A percentile compares a stretch with the other conserved stretches of the same genome.
Conservation (phyloP, 1,140 invertebrate species). For the Saccostrea cuccullata region DNA sequence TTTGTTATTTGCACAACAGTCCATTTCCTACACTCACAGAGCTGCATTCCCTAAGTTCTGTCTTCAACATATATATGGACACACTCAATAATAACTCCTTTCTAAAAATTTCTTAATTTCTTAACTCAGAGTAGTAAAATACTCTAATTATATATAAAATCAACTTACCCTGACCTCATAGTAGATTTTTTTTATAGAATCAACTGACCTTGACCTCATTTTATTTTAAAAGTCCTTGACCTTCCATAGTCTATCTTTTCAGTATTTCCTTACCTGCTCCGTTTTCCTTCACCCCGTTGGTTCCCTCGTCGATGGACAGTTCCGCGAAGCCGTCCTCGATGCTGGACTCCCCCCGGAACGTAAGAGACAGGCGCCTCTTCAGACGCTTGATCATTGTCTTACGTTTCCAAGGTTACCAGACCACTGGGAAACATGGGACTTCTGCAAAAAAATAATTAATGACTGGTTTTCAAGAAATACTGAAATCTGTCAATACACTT, state of each 20-base stretch:
- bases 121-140: no score
- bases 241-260: neutral
- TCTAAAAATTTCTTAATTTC: no score
- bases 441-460: neutral
- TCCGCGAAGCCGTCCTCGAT: constrained; percentile 80
- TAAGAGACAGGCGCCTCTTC: constrained; percentile 80
- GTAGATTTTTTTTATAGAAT: no score
- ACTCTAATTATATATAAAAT: no score
- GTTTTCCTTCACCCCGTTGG: constrained; percentile 75
- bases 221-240: neutral
- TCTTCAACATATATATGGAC: no score
- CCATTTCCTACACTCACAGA: no score
- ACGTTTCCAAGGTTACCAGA: constrained; percentile 30
- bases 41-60: no score
- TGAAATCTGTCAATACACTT: no score
- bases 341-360: constrained; percentile 74
- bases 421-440: neutral
- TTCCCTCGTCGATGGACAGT: constrained; percentile 79
- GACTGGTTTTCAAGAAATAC: no score
- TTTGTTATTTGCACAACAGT: no score
- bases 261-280: constrained; percentile 67
- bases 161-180: no score
- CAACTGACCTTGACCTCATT: neutral
- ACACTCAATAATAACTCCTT: no score
- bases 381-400: constrained; percentile 78